Conservation (phyloP, 2,113 vertebrate species). For the Scartelaos histophorus region DNA sequence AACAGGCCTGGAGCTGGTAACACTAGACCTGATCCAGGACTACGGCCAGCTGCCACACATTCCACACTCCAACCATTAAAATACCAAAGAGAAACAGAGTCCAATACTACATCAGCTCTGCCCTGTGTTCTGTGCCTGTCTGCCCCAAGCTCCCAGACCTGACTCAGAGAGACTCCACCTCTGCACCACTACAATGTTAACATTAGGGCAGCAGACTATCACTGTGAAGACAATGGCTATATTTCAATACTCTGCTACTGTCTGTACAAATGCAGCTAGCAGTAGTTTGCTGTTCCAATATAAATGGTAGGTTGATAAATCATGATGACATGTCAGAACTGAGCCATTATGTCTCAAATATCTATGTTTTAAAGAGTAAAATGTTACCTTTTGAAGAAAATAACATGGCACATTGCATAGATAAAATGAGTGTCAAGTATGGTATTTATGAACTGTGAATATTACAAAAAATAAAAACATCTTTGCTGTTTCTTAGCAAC, state of each 20-base stretch:
- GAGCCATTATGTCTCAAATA: too few relatives aligned
- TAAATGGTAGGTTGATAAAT: too few relatives aligned
- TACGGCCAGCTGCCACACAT: conserved; percentile 75
- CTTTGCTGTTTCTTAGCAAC: conserved; percentile 56
- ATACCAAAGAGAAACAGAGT: conserved; percentile 75
- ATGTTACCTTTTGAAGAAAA: conserved; percentile 30
- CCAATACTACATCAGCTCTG: conserved; percentile 39
- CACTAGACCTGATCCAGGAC: conserved; percentile 70
- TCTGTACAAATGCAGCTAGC: conserved; percentile 39
- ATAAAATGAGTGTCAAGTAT: neutral
- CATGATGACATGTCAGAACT: too few relatives aligned
- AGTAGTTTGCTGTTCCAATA: neutral
- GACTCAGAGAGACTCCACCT: conserved; percentile 39
- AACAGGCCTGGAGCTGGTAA: conserved; percentile 74
- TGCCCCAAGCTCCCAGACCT: conserved; percentile 21
- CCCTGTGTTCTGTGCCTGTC: conserved; percentile 35
- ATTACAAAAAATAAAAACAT: neutral
- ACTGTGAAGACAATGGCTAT: too few relatives aligned
- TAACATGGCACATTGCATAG: conserved; percentile 11
- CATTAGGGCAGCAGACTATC: conserved; percentile 14
- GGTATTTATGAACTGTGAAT: neutral
- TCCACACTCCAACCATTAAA: conserved; percentile 80
- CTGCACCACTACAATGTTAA: conserved; percentile 6
- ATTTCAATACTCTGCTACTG: neutral
- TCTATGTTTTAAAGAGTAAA: too few relatives aligned